Base-by-base conservation (phyloP, 2,113 vertebrate species). In the Oryzias celebensis region DNA sequence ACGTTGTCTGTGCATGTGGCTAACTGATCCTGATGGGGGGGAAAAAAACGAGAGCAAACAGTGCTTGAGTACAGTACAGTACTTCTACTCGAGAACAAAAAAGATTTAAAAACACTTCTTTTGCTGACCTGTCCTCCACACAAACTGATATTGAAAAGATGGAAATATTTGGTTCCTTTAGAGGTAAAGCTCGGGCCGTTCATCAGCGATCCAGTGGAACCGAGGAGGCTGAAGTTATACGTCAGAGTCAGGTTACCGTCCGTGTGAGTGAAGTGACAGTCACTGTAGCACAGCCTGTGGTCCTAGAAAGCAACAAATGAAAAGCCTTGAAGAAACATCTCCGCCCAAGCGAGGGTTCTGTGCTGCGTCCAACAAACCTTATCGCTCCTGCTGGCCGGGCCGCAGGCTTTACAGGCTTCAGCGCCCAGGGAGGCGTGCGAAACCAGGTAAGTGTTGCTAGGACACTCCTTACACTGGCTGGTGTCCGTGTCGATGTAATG, bases 141-240 rank as follows among this genome's bases (percentile, higher is more conserved):
- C 31, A 99, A 87, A 83, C 96, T 98, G 88, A 99, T 94, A 62
- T 99, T 99, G 83, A 98, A 98, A 77, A 94, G 92, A 74, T 98
- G 96, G 79, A 94, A 98, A 86, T 98, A 99, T 65, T 98, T 97
- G 44, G 96, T 98, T 68, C 98, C 98, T 83, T 95, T 95, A 51
- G 96, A 95, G 4, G 97, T 99, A 68, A 99, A 99, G 83, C 95
- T 98, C 0, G 98, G 98, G 7, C 96, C 96, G 0, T 94, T 98
- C 93, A 96, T 95, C 69, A 97, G 79, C 0, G 94, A 94, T 7
- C 94, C 94, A 36, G 91, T 92, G 1, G 84, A 88, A 45, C 92
- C 93, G 36, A 99, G 91, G 23, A 68, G 90, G 81, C 91, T 94
- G 65, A 97, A 96, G 88, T 97, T 92, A 17, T 93, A 99, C 48